Conservation (phyloP, 2,113 vertebrate species). For the Lontra canadensis region DNA sequence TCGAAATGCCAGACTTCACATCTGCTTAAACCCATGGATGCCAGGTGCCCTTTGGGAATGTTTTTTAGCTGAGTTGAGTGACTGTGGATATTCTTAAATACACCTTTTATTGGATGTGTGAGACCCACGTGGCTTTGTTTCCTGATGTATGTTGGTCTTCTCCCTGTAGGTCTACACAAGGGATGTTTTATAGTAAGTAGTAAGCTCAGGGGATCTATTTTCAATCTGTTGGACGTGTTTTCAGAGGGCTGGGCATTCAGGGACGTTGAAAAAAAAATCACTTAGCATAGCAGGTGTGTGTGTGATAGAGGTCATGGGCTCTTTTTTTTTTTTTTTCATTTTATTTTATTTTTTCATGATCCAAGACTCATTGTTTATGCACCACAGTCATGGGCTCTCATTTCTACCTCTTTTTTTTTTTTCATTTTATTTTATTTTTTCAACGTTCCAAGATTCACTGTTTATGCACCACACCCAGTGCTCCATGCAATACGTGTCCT, state of each 20-base stretch:
- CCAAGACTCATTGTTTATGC: too few species aligned
- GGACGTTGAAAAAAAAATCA: too few species aligned
- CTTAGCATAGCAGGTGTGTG: too few species aligned
- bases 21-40: not conserved
- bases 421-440: not conserved
- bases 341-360: too few species aligned
- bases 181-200: not conserved
- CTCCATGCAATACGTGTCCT: too few species aligned
- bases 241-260: too few species aligned
- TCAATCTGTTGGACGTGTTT: not conserved
- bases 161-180: not conserved
- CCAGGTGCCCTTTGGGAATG: accelerated
- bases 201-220: not conserved
- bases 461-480: too few species aligned
- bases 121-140: not conserved
- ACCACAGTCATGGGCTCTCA: too few species aligned
- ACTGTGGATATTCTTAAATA: not conserved
- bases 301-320: accelerated
- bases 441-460: too few species aligned
- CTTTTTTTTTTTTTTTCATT: not conserved
- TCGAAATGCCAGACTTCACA: not conserved
- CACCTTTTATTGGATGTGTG: accelerated
- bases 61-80: not conserved
- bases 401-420: not conserved
- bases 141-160: accelerated